Conservation (phyloP, 2,797 vertebrate genomes). For the Amniataba percoides region DNA sequence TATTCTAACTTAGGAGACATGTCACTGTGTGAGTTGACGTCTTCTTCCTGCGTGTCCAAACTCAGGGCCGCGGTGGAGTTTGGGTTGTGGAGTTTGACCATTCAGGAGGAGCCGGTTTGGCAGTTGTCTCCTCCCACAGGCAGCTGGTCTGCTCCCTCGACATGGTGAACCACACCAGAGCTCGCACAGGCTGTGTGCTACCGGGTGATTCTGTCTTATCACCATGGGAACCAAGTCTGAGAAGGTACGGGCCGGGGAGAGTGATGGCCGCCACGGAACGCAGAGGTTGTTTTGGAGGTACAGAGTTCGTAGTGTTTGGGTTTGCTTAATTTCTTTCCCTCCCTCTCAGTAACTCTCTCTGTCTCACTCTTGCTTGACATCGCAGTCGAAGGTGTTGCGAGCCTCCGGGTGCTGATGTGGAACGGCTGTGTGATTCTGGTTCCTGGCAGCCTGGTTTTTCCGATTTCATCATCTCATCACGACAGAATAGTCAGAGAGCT, state of each 20-base stretch:
- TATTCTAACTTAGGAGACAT: background rate
- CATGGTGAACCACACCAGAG: constrained; percentile 79
- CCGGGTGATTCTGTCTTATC: constrained; percentile 90
- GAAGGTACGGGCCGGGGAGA: constrained; percentile 87
- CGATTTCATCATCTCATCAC: constrained; percentile 83
- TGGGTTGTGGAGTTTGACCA: constrained; percentile 88
- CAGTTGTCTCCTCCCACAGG: constrained; percentile 53
- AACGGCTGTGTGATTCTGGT: constrained; percentile 83
- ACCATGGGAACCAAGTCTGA: constrained; percentile 84
- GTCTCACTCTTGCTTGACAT: background rate
- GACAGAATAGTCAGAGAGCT: constrained; percentile 84
- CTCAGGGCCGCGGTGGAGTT: constrained; percentile 59
- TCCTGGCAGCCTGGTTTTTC: constrained; percentile 77
- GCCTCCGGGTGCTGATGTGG: constrained; percentile 89
- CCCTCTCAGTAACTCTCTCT: background rate
- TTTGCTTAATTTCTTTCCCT: background rate
- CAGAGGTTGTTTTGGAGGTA: constrained; percentile 83
- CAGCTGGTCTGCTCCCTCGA: constrained; percentile 82
- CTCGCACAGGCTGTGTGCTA: constrained; percentile 68
- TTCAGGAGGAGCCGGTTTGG: constrained; percentile 36
- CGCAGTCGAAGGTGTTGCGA: constrained; percentile 78
- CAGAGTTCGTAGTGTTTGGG: background rate
- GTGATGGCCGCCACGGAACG: constrained; percentile 79
- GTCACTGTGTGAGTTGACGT: background rate
- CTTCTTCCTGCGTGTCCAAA: background rate